Conservation (phyloP, 2,888 invertebrate species). For the Cataglyphis cursor region DNA sequence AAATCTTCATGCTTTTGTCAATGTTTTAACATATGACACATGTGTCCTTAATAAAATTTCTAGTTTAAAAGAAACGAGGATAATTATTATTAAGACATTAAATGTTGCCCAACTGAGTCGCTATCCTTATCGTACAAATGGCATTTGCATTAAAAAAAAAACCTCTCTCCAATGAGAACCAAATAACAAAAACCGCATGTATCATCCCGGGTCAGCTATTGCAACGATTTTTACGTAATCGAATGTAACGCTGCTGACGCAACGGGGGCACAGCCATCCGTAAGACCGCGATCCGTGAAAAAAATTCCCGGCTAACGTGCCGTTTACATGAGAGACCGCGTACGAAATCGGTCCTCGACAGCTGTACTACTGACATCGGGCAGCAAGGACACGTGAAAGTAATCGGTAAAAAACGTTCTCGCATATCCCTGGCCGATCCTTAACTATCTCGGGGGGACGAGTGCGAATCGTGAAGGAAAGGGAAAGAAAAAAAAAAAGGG, state of each 20-base stretch:
- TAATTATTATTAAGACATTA: background rate
- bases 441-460: background rate
- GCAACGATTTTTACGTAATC: conserved; percentile 48
- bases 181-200: background rate
- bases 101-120: background rate
- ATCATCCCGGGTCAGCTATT: background rate
- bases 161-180: background rate
- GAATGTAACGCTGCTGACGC: conserved; percentile 33
- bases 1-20: no score
- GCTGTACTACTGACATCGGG: background rate
- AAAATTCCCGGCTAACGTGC: background rate
- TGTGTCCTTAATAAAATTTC: no score
- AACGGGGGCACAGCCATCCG: background rate
- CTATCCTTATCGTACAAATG: background rate
- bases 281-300: background rate
- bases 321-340: background rate
- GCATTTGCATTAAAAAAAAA: conserved; percentile 19
- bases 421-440: conserved; percentile 9
- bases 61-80: background rate
- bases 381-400: conserved; percentile 67
- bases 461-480: background rate
- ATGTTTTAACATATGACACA: no score
- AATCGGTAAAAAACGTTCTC: conserved; percentile 35
- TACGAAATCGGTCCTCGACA: background rate
- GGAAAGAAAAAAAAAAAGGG: conserved; percentile 29